Percentiles rank a stretch among this genome's conserved stretches.
Conservation (phyloP, 2,113 vertebrate genomes). For the Bombycilla garrulus region DNA sequence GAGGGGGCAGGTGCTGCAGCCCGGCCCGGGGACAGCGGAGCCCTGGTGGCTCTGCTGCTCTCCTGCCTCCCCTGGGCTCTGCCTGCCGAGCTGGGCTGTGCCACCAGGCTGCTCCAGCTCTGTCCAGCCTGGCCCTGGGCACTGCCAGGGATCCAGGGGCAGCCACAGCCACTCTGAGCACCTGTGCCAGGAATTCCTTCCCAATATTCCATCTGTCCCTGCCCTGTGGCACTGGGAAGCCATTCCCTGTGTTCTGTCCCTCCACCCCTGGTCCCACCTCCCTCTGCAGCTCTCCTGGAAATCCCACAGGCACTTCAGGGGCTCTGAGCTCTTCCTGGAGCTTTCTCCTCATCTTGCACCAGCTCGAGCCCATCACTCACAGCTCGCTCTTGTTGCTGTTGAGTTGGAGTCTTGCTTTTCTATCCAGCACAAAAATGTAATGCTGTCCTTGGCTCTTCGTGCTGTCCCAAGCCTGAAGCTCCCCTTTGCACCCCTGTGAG, state of each 20-base stretch:
- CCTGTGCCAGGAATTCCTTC: neutral
- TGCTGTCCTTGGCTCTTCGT: rapidly evolving
- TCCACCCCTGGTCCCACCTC: neutral
- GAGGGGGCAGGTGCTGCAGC: neutral
- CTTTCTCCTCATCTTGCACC: neutral
- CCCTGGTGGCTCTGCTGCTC: neutral
- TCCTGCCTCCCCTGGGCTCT: neutral
- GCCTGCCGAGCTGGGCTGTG: neutral
- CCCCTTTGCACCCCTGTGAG: rapidly evolving
- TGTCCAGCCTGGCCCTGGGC: neutral
- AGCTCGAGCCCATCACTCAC: neutral
- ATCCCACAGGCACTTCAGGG: neutral
- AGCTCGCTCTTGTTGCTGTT: neutral
- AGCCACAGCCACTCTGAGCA: neutral
- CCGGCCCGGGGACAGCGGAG: rapidly evolving
- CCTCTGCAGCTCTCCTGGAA: neutral
- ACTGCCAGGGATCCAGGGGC: neutral
- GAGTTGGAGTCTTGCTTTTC: neutral
- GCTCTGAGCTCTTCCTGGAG: neutral
- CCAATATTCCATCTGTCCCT: rapidly evolving
- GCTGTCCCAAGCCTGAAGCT: rapidly evolving
- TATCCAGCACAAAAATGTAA: neutral
- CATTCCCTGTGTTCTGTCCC: neutral
- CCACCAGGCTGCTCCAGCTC: neutral
- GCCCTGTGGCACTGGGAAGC: neutral